Base-by-base conservation (phyloP, 2,888 invertebrate species). In the Nephrotoma appendiculata region DNA sequence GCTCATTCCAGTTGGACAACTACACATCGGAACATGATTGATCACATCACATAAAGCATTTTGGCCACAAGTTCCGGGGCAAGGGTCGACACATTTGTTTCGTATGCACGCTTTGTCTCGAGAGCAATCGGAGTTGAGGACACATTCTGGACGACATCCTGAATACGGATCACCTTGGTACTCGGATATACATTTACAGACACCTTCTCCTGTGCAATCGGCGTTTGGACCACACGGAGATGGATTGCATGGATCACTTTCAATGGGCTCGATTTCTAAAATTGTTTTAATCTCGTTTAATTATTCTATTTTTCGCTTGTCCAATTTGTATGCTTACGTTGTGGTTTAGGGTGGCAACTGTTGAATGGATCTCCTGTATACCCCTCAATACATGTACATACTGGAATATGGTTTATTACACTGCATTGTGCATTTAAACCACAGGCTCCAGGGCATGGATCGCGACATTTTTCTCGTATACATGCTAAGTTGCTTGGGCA, bases 391-490 rank as follows among this genome's bases (percentile, higher is more conserved):
- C 96, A 96, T 15, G 94, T 92, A 89, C 96, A 96, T 1, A 94
- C 93, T 7, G 96, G 95, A 43, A 93, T 93, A 89, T 96, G 96
- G 89, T 94, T 95, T 87, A 94, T 94, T 41, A 95, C 94, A 86
- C 91, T 92, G 90, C 95, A 94, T 88, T 93, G 89, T 87, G 96
- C 93, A 88, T 93, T 93, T 88, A 92, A 90, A 71, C 96, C 95
- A 89, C 96, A 96, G 85, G 95, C 94, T 6, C 95, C 95, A 1
- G 94, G 94, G 88, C 96, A 96, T 7, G 95, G 95, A 90, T 96
- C 95, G 57, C 93, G 92, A 90, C 96, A 96, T 90, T 94, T 95
- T 90, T 95, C 93, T 89, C 94, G 93, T n/a, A 95, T 94, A 89
- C 96, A 96, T 7, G 96, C 95, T 89, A 93, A 92, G 89, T 95